A percentile compares a stretch with the other conserved stretches of the same genome.
Evolutionary conservation across 2,797 vertebrate species (phyloP).

Genomic region (Mus caroli): DNA sequence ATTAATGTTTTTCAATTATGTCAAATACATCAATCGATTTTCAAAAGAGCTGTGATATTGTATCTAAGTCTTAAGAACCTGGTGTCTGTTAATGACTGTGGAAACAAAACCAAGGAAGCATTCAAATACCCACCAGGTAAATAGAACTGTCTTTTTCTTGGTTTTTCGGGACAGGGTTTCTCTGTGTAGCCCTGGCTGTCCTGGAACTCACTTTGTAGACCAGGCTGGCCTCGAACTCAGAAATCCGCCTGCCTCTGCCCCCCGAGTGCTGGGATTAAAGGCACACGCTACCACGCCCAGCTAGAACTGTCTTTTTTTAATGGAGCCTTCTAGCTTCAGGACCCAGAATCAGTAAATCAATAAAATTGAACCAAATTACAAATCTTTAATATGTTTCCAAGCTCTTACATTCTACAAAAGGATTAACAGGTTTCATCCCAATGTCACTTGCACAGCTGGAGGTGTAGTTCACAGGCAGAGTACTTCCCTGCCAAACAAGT

Average conservation of each 20-base stretch:
- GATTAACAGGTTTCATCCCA: not conserved
- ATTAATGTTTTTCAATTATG: slow-evolving; percentile 28
- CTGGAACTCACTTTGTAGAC: too few relatives aligned
- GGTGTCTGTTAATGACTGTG: not conserved
- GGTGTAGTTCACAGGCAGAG: not conserved
- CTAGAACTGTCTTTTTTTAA: not conserved
- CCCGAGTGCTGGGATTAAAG: too few relatives aligned
- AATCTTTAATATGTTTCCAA: not conserved
- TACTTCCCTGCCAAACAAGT: not conserved
- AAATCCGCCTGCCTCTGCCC: too few relatives aligned
- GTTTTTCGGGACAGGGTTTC: too few relatives aligned
- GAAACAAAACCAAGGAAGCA: slow-evolving; percentile 27
- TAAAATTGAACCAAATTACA: slow-evolving; percentile 37
- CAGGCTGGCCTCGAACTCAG: too few relatives aligned
- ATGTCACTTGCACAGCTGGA: not conserved
- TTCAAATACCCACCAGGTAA: slow-evolving; percentile 51
- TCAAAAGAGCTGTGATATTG: slow-evolving; percentile 1
- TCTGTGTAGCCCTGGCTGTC: too few relatives aligned
- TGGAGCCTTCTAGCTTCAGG: not conserved
- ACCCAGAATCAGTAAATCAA: not conserved
- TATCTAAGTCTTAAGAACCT: slow-evolving; percentile 3
- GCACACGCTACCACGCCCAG: too few relatives aligned
- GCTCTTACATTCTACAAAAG: not conserved
- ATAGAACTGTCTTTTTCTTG: not conserved
- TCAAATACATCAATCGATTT: slow-evolving; percentile 21